Base-by-base conservation (phyloP, 2,888 invertebrate species). In the Oxyteleia sp. region DNA sequence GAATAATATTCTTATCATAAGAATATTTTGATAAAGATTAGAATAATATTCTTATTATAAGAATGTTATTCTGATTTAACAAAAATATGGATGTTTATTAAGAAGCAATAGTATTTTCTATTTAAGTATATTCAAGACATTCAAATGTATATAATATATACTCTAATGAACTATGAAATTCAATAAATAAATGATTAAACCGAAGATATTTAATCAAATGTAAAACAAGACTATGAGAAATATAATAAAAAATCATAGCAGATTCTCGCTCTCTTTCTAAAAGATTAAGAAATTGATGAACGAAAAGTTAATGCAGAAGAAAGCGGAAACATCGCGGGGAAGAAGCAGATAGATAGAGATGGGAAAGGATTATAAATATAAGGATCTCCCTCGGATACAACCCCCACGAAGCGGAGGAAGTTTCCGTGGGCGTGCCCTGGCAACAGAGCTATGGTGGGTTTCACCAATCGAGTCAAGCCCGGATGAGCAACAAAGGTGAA, bases 361-460 rank as follows among this genome's bases (percentile, higher is more conserved):
- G 82, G 84, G 88, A 64, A 80, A 86, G 79, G 85, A 82, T 88
- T 88, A 90, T 88, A 92, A 89, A 91, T 89, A 90, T 92, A 91
- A 91, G 89, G 90, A 90, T 91, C 92, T 90, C 89, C 87, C 90
- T 86, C 59, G 89, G 90, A 91, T 90, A 89, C 89, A 91, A 89
- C 89, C 89, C 90, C 89, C 83, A 82, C 85, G 82, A 80, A 68
- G 78, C 29, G 68, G 76, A 57, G 81, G 68, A 64, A 71, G 86
- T 79, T 87, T 83, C 80, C 63, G 82, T 86, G 88, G 88, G 89
- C 88, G 88, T 89, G 88, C 86, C 88, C 75, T 75, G 80, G 81
- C 78, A 84, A 79, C 86, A 80, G 88, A 85, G 87, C 85, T 85
- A 88, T 87, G 87, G 88, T 86, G 88, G 85, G 86, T 83, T 85